Conservation (phyloP, 2,113 vertebrate genomes). For the Callopanchax toddi region DNA sequence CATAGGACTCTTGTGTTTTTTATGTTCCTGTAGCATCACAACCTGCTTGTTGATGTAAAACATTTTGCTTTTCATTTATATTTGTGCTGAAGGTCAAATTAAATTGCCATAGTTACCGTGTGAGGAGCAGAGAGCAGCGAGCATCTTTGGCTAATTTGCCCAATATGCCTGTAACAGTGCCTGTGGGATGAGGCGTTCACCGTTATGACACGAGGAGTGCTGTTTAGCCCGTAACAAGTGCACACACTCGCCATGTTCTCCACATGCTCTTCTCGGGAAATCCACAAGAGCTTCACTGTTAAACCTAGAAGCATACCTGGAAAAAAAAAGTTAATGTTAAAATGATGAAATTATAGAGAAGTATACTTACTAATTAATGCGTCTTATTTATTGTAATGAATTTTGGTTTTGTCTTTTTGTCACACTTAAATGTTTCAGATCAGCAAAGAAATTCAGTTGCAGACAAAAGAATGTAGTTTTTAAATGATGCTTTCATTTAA, state of each 20-base stretch:
- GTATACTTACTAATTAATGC: too few species aligned
- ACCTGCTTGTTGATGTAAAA: constrained; percentile 2
- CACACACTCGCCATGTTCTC: constrained; percentile 67
- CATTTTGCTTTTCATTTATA: neutral
- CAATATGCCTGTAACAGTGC: constrained; percentile 76
- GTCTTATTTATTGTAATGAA: too few species aligned
- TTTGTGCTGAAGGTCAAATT: constrained; percentile 9
- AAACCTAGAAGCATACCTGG: constrained; percentile 85
- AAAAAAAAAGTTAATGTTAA: neutral
- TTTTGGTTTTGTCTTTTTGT: too few species aligned
- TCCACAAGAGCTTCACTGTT: constrained; percentile 77
- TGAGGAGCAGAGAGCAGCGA: constrained; percentile 75
- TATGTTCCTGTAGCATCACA: constrained; percentile 1
- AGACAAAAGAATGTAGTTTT: too few species aligned
- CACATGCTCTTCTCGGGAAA: constrained; percentile 63
- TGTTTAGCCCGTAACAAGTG: constrained; percentile 73
- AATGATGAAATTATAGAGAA: too few species aligned
- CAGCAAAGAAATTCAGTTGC: too few species aligned
- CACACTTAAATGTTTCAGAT: too few species aligned
- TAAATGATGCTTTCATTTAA: too few species aligned
- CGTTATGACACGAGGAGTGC: constrained; percentile 67
- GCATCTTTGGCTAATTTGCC: constrained; percentile 75
- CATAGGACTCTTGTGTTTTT: constrained; percentile 1
- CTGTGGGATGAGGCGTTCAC: constrained; percentile 80
- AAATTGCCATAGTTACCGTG: constrained; percentile 71